A percentile compares a stretch with the other conserved stretches of the same genome.
These are phyloP conservation scores for Mycogona germanica DNA, from an alignment of 2,888 invertebrate genomes.

Conservation along the genomic window DNA sequence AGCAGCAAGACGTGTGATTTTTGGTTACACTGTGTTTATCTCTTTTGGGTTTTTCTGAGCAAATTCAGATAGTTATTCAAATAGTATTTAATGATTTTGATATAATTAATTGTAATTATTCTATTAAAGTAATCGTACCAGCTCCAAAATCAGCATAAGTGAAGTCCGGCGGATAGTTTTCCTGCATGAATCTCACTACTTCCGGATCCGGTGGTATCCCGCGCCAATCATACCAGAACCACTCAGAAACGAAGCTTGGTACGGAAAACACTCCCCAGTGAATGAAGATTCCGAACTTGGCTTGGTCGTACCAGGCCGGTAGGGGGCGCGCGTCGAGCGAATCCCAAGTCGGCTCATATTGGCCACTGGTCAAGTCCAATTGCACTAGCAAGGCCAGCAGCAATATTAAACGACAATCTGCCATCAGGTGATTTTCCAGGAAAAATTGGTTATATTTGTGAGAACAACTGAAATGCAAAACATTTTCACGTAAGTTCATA, in stretches of 20 bases:
- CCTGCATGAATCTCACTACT: conserved; percentile 52
- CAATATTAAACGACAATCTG: no score
- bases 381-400: no score
- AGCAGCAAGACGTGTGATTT: neutral
- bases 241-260: conserved; percentile 24
- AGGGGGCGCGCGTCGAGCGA: conserved; percentile 26
- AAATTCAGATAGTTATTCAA: no score
- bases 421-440: no score
- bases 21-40: no score
- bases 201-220: neutral
- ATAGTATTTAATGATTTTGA: no score
- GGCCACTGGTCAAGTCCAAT: no score
- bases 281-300: conserved; percentile 26
- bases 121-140: neutral
- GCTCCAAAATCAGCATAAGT: conserved; percentile 83
- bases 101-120: no score
- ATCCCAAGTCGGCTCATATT: conserved; percentile 25
- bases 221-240: conserved; percentile 25
- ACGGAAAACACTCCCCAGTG: conserved; percentile 28
- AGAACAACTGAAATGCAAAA: no score
- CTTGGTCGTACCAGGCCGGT: conserved; percentile 25
- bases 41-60: no score
- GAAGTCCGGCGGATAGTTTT: conserved; percentile 70
- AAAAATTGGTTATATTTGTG: no score
- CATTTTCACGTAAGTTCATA: no score